Evolutionary conservation across 1,140 invertebrate species (phyloP).

Genomic region (Kradibia gibbosae): DNA sequence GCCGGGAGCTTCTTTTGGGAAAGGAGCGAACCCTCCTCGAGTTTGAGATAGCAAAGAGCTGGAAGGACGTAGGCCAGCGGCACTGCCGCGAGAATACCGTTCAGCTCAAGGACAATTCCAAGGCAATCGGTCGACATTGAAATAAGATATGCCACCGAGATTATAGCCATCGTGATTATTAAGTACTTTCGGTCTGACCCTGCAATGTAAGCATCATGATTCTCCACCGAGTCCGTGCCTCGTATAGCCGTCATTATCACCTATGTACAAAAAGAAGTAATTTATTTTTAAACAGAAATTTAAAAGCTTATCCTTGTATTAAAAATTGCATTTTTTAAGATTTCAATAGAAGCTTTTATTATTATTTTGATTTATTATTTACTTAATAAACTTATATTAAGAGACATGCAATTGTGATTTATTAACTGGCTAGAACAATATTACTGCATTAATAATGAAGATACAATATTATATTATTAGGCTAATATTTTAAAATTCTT

Average conservation of each 20-base stretch:
- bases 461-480: no score
- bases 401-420: no score
- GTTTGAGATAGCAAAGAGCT: constrained; percentile 84
- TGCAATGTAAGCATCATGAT: constrained; percentile 72
- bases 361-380: no score
- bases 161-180: constrained; percentile 82
- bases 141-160: constrained; percentile 80
- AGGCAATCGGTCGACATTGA: constrained; percentile 91
- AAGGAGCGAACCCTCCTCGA: constrained; percentile 81
- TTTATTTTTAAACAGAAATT: not conserved
- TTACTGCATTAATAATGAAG: no score
- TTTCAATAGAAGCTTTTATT: no score
- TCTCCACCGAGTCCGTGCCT: constrained; percentile 72
- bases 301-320: no score
- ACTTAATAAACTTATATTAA: no score
- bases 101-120: constrained; percentile 88
- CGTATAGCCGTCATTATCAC: constrained; percentile 72
- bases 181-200: constrained; percentile 73
- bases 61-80: constrained; percentile 90
- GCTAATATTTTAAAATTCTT: no score
- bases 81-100: constrained; percentile 88
- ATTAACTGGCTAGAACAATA: no score
- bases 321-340: no score
- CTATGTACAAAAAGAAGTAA: constrained; percentile 47
- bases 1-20: constrained; percentile 83